These are phyloP conservation scores for Parotocinclus haroldoi DNA, from an alignment of 2,797 vertebrate species.

Conservation along the genomic window DNA sequence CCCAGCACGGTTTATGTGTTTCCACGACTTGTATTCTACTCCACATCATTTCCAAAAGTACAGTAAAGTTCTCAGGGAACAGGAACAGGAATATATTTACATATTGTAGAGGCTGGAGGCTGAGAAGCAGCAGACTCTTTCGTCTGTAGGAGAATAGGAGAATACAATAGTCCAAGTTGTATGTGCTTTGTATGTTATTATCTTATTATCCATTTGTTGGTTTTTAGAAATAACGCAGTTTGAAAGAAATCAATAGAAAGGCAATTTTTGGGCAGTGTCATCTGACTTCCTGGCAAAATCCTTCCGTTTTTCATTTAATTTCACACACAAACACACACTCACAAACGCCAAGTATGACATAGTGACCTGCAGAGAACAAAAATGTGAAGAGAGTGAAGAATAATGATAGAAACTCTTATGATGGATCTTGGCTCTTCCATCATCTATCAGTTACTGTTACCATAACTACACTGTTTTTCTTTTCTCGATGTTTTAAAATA, in stretches of 20 bases:
- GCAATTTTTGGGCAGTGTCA: slow-evolving; percentile 21
- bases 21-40: neutral
- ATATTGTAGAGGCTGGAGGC: neutral
- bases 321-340: neutral
- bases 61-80: too few species aligned
- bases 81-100: neutral
- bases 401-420: too few species aligned
- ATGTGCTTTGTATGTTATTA: neutral
- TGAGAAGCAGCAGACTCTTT: neutral
- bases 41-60: too few species aligned
- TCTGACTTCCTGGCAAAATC: slow-evolving; percentile 20
- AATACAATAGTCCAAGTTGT: neutral
- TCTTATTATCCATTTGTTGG: slow-evolving; percentile 21
- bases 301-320: slow-evolving; percentile 21
- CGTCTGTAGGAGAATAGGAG: too few species aligned
- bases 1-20: slow-evolving; percentile 4
- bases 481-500: slow-evolving; percentile 23
- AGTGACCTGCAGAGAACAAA: too few species aligned
- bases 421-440: too few species aligned
- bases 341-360: neutral
- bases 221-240: slow-evolving; percentile 23
- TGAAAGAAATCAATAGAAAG: slow-evolving; percentile 34
- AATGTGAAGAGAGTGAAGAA: too few species aligned
- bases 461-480: too few species aligned
- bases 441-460: too few species aligned